Base-by-base conservation (phyloP, 64 coral and sea anemone species). In the Porites australiensis region DNA sequence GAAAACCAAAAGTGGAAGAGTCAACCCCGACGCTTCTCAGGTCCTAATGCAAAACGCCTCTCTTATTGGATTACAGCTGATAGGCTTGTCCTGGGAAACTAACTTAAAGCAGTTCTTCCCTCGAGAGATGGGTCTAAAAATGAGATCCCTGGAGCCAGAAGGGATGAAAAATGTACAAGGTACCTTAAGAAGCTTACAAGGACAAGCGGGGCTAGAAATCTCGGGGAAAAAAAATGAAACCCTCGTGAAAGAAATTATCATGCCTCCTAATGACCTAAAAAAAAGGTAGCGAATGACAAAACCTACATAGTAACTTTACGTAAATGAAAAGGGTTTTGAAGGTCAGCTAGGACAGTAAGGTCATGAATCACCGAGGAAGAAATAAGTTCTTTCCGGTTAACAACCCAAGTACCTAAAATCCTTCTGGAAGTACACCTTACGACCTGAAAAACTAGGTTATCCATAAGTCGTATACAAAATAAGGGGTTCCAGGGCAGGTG, bases 221-320 rank as follows among this genome's bases (percentile, higher is more conserved):
- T 62, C 15, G 23, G 87, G 62, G 59, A 82, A 79, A 81, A 27
- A 78, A 23, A 52, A 90, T 82, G 76, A 77, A 68, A n/a, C 52
- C 67, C 61, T 82, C 64, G 66, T 49, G 22, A 65, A 90, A 82
- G 66, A 52, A 77, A 64, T 79, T 79, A 58, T 74, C 72, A 70
- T 79, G 49, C 55, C 76, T 90, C 48, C 54, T 63, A 52, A 76
- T 65, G 15, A 73, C 13, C 51, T 48, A n/a, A n/a, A 60, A 59
- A 89, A 57, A 89, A 89, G 43, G 52, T 72, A 20, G 87, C 72
- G 74, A 89, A 89, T 16, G 72, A 69, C 58, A 89, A 52, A 21
- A 82, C 44, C 43, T 64, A 89, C 58, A 89, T 47, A 44, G 68
- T 73, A 74, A 64, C 70, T 62, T 74, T 76, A 13, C 87, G 70